phyloP scores from a whole-genome alignment of 2,113 vertebrate species.

The Pseudopodoces humilis region DNA sequence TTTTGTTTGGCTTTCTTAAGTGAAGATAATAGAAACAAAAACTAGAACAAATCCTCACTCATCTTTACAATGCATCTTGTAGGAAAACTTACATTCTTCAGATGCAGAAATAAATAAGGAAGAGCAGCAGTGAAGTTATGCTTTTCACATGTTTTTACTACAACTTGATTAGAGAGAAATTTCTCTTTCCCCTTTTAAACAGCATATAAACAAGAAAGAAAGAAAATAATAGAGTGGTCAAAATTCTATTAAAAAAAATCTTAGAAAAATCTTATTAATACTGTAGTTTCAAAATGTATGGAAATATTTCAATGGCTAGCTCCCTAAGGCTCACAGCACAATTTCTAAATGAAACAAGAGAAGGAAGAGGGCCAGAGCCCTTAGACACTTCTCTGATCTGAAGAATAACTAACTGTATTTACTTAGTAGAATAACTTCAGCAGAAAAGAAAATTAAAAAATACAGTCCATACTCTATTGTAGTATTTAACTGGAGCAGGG shows the following conservation, averaged over 20 bases:
- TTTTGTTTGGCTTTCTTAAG: neutral
- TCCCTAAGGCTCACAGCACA: neutral
- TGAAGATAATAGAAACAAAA: neutral
- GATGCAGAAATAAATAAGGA: neutral
- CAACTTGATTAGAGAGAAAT: neutral
- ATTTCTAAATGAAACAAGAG: neutral
- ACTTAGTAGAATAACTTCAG: neutral
- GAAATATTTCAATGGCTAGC: neutral
- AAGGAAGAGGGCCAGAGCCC: neutral
- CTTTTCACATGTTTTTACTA: neutral
- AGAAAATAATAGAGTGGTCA: neutral
- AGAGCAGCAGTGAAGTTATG: neutral
- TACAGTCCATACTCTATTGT: fast-evolving
- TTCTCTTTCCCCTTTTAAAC: neutral
- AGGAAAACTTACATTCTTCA: neutral
- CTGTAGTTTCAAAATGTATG: neutral
- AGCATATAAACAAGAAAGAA: neutral
- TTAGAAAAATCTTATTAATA: neutral
- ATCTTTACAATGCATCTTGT: neutral
- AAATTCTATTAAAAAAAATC: neutral
- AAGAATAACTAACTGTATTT: neutral
- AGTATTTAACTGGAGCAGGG: neutral
- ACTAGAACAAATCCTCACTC: neutral
- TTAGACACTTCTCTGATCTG: neutral
- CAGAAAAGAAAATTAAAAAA: neutral